Evolutionary conservation across 2,888 invertebrate species (phyloP).

Genomic region (Augiades crinisus): DNA sequence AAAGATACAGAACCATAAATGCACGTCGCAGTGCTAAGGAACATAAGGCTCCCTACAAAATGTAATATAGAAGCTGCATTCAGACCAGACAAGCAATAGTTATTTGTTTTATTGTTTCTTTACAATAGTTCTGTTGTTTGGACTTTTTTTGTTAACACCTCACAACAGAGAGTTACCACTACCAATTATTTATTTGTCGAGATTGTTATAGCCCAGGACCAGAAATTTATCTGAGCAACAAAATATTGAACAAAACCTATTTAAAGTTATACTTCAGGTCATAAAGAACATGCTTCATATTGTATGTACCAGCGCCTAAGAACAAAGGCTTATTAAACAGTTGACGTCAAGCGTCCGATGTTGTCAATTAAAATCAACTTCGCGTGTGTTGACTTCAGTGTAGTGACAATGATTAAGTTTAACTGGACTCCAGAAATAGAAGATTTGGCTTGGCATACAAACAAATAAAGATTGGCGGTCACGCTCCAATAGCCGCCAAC

Average conservation of each 20-base stretch:
- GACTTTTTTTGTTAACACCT: no score
- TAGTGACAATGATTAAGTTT: background rate
- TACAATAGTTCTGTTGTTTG: no score
- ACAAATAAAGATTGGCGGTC: conserved; percentile 46
- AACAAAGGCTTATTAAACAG: conserved; percentile 9
- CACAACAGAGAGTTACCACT: no score
- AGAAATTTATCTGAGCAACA: no score
- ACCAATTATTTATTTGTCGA: no score
- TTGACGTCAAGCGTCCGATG: conserved; percentile 12
- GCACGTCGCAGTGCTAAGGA: conserved; percentile 1
- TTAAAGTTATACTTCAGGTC: no score
- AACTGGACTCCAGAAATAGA: conserved; percentile 28
- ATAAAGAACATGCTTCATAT: background rate
- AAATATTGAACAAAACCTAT: no score
- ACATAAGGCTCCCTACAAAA: background rate
- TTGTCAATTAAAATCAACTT: conserved; percentile 4
- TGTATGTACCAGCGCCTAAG: background rate
- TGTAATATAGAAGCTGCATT: background rate
- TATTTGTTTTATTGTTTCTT: no score
- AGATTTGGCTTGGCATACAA: conserved; percentile 36
- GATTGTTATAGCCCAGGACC: no score
- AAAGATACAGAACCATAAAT: conserved; percentile 5
- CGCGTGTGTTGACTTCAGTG: no score
- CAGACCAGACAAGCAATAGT: no score
- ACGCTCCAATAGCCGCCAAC: conserved; percentile 31